phyloP scores from a whole-genome alignment of 2,113 vertebrate genomes.

The Austrofundulus limnaeus region DNA sequence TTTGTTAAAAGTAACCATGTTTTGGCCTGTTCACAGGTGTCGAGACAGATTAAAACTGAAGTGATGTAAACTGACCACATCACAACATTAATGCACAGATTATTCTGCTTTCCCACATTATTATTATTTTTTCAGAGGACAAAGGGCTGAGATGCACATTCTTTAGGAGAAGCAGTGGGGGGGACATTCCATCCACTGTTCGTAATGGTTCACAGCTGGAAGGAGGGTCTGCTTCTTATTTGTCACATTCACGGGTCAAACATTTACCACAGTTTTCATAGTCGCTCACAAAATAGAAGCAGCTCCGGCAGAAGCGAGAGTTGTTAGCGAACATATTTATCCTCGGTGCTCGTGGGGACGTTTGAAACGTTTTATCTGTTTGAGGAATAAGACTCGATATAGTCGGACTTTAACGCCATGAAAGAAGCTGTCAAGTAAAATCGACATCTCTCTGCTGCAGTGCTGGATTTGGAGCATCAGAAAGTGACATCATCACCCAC shows the following conservation, averaged over 20 bases:
- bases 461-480: too few species aligned
- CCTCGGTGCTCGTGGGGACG: conserved; percentile 15
- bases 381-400: conserved; percentile 41
- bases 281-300: conserved; percentile 49
- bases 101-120: conserved; percentile 36
- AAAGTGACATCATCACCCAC: background rate
- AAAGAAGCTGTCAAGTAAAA: too few species aligned
- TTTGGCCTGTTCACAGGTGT: conserved; percentile 40
- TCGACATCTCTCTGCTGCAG: too few species aligned
- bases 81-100: conserved; percentile 26
- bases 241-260: conserved; percentile 71
- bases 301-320: conserved; percentile 25
- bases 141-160: conserved; percentile 71
- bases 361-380: conserved; percentile 35
- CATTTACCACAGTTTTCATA: conserved; percentile 52
- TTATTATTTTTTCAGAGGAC: conserved; percentile 66
- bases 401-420: too few species aligned
- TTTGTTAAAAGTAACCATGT: background rate
- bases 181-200: conserved; percentile 69
- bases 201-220: conserved; percentile 74
- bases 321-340: conserved; percentile 37
- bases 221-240: conserved; percentile 66
- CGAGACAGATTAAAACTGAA: conserved; percentile 12
- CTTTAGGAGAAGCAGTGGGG: conserved; percentile 48
- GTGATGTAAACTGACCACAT: conserved; percentile 21